Base-by-base conservation (phyloP, 2,888 invertebrate genomes). In the Nomada fucata region DNA sequence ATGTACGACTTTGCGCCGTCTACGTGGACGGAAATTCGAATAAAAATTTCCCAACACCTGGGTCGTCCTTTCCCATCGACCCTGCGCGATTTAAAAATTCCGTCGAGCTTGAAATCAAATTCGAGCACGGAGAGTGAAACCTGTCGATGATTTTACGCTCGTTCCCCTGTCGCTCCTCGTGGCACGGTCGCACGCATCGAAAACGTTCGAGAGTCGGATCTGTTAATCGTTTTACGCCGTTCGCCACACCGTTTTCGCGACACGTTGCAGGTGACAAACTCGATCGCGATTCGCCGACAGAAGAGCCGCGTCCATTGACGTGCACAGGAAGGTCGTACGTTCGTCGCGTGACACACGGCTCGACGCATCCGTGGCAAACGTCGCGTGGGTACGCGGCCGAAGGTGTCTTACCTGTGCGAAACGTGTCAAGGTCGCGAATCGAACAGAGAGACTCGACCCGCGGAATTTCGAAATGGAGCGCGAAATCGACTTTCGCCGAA, bases 381-480 rank as follows among this genome's bases (percentile, higher is more conserved):
- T 55, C 69, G 82, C 67, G 76, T 53, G 72, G 61, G 57, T 60
- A 55, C 67, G 36, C 53, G 15, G 70, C 72, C 76, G 85, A 85
- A 85, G 83, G 85, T 81, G 73, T 78, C 65, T 81, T 61, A 70
- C 42, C 64, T 70, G 71, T 68, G 83, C 26, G 76, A 84, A 85
- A 85, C 70, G 76, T 83, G 85, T 70, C 85, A 85, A 83, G 85
- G 85, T 79, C 79, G 59, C 1, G 67, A 67, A 77, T 70, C 59
- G n/a, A 44, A 71, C 52, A 47, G 69, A 64, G 13, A n/a, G 26
- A 26, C 3, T 5, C 42, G 20, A 63, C 55, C 63, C 65, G 52
- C 53, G 13, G 65, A 47, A 65, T 71, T 71, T 79, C 72, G 68
- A 79, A 82, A 72, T 23, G 20, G 59, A 47, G 26, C 61, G 23